These are phyloP conservation scores for Loriculus beryllinus DNA, from an alignment of 2,797 vertebrate genomes.

Conservation along the genomic window DNA sequence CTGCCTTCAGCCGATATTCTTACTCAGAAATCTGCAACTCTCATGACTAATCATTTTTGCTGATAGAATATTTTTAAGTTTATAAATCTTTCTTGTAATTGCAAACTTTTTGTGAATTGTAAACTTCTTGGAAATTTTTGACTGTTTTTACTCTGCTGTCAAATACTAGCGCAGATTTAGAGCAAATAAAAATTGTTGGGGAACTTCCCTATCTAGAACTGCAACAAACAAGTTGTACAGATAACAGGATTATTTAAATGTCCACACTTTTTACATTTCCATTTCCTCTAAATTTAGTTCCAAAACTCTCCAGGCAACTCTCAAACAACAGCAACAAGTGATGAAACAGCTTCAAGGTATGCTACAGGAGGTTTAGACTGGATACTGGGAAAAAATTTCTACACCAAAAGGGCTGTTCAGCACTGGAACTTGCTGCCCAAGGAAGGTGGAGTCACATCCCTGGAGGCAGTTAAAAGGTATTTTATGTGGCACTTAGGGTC, in stretches of 20 bases:
- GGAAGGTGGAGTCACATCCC: background rate
- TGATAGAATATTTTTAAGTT: background rate
- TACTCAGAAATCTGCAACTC: background rate
- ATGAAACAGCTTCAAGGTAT: background rate
- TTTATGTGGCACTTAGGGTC: background rate
- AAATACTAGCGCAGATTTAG: background rate
- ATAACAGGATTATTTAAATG: background rate
- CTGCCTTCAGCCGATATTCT: background rate
- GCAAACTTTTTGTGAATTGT: background rate
- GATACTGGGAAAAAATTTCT: background rate
- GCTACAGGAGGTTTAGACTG: background rate
- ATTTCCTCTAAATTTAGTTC: background rate
- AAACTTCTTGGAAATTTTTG: background rate
- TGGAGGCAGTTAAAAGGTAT: rapidly evolving
- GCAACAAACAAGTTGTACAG: background rate
- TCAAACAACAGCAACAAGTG: background rate
- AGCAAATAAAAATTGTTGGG: background rate
- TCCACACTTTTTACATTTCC: background rate
- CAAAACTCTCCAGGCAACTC: background rate
- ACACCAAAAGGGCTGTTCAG: background rate
- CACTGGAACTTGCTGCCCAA: background rate
- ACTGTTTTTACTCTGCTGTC: background rate
- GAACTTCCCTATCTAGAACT: background rate
- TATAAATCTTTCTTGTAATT: background rate
- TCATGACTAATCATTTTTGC: background rate